These are phyloP conservation scores for Gymnoscopelus braueri DNA, from an alignment of 2,797 vertebrate species.

Conservation along the genomic window DNA sequence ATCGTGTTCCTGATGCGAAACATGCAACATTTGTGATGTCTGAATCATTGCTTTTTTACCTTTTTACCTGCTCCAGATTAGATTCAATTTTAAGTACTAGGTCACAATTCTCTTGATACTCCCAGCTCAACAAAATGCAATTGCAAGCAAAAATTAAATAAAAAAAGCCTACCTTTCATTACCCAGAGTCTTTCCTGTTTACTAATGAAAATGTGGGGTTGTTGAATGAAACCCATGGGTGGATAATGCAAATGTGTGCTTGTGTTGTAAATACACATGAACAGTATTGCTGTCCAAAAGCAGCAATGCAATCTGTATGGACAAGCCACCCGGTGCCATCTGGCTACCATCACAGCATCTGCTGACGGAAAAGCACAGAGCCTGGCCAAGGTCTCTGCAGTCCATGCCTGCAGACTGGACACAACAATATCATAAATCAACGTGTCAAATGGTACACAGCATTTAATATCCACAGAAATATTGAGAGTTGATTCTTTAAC, in stretches of 20 bases:
- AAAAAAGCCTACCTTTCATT: too few relatives aligned
- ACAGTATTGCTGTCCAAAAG: neutral
- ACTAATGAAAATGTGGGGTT: neutral
- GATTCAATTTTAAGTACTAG: neutral
- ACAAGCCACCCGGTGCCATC: conserved; percentile 15
- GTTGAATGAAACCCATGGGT: neutral
- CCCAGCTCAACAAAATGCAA: neutral
- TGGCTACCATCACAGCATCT: conserved; percentile 38
- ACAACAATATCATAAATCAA: conserved; percentile 22
- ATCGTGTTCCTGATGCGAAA: neutral
- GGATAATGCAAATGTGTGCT: neutral
- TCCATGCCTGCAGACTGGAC: conserved; percentile 4
- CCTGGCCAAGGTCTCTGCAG: conserved; percentile 11
- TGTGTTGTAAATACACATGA: neutral
- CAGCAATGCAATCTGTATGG: conserved; percentile 8
- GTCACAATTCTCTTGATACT: neutral
- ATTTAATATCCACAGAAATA: too few relatives aligned
- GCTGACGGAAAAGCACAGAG: conserved; percentile 29
- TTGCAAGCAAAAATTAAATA: neutral
- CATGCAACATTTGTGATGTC: neutral
- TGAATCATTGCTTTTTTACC: neutral
- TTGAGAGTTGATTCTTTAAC: too few relatives aligned
- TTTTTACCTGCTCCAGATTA: neutral
- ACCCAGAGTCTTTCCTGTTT: neutral
- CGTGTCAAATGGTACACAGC: too few relatives aligned